Evolutionary conservation across 2,113 vertebrate genomes (phyloP).

Genomic region (Indicator maculatus): DNA sequence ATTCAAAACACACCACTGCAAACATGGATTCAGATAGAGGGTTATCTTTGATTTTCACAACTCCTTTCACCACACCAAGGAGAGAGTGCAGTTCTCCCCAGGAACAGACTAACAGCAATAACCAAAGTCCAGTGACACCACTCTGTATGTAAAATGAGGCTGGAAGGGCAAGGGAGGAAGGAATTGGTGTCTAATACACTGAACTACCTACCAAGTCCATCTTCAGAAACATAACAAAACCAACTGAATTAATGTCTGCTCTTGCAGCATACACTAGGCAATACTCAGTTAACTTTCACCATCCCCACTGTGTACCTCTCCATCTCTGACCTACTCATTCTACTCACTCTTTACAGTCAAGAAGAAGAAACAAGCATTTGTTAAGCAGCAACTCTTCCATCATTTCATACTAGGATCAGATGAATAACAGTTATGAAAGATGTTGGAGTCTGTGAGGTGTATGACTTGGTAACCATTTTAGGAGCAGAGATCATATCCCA

Average conservation of each 20-base stretch:
- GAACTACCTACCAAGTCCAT: not conserved
- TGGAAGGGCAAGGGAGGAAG: not conserved
- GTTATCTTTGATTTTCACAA: not conserved
- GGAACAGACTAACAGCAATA: not conserved
- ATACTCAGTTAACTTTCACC: not conserved
- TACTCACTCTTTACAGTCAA: not conserved
- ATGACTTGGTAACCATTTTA: not conserved
- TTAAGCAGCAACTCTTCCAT: not conserved
- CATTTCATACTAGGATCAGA: not conserved
- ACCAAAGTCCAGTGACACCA: not conserved
- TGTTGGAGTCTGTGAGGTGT: not conserved
- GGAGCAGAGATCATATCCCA: not conserved
- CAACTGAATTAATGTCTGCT: not conserved
- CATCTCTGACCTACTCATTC: not conserved
- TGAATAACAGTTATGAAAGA: not conserved
- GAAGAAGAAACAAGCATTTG: not conserved
- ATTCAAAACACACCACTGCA: not conserved
- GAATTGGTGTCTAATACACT: not conserved
- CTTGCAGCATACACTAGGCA: not conserved
- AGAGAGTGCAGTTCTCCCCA: not conserved
- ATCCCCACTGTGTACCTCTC: not conserved
- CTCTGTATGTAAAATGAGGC: not conserved
- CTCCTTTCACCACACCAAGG: not conserved
- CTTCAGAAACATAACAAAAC: not conserved
- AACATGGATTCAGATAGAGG: rapidly evolving